These are phyloP conservation scores for Aphidius ervi DNA, from an alignment of 1,140 invertebrate species.

Conservation along the genomic window DNA sequence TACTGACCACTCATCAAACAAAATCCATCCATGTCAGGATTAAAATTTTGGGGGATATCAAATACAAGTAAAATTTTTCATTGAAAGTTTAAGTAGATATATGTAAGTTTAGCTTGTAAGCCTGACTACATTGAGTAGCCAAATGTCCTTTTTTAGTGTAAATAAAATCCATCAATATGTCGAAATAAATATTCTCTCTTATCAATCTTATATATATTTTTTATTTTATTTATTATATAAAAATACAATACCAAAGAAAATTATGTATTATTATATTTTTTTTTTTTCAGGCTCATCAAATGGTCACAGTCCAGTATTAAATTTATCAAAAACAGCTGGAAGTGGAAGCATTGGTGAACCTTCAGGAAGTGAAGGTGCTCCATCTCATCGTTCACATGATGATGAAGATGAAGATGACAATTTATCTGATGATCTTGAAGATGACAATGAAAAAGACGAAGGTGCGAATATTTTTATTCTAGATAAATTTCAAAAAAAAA, in stretches of 20 bases:
- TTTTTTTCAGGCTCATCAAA: slow-evolving; percentile 70
- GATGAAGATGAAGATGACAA: slow-evolving; percentile 75
- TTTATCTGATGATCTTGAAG: slow-evolving; percentile 71
- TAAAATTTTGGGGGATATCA: slow-evolving; percentile 48
- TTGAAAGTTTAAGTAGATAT: slow-evolving; percentile 3
- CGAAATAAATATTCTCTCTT: slow-evolving; percentile 5
- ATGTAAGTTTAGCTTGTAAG: not conserved
- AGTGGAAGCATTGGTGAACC: slow-evolving; percentile 64
- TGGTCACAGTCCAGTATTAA: slow-evolving; percentile 84
- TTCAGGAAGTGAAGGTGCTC: slow-evolving; percentile 61
- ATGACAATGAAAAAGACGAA: slow-evolving; percentile 82
- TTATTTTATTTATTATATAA: not conserved
- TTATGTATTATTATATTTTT: slow-evolving; percentile 27
- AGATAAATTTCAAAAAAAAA: no score
- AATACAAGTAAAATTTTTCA: slow-evolving; percentile 32
- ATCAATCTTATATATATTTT: no score
- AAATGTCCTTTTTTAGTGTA: slow-evolving; percentile 26
- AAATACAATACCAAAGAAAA: not conserved
- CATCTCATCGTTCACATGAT: slow-evolving; percentile 60
- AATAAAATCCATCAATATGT: slow-evolving; percentile 54
- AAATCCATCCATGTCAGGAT: slow-evolving; percentile 54
- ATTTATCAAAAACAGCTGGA: slow-evolving; percentile 80
- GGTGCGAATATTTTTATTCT: slow-evolving; percentile 52
- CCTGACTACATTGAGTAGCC: slow-evolving; percentile 21
- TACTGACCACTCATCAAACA: slow-evolving; percentile 41